A percentile compares a stretch with the other conserved stretches of the same genome.
These are phyloP conservation scores for Hippocampus mohnikei DNA, from an alignment of 2,113 vertebrate genomes.

Conservation along the genomic window DNA sequence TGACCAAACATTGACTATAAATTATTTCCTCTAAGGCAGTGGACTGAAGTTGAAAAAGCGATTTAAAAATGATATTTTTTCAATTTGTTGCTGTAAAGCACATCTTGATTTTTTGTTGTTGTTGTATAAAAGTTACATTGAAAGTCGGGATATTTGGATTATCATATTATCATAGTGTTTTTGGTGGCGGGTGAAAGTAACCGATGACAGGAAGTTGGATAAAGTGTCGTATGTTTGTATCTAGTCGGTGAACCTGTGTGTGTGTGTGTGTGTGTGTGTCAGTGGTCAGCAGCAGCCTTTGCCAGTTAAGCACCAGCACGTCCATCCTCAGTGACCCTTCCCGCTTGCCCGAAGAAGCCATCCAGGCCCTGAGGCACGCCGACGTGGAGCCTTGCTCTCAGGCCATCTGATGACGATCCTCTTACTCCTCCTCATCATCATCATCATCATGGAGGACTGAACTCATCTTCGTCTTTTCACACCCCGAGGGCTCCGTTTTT, in stretches of 20 bases:
- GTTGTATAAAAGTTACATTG: too few relatives aligned
- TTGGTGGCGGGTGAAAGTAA: neutral
- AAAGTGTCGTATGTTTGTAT: neutral
- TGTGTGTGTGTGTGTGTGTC: neutral
- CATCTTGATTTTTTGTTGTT: too few relatives aligned
- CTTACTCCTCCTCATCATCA: neutral
- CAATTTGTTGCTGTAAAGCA: too few relatives aligned
- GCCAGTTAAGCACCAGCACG: slow-evolving; percentile 85
- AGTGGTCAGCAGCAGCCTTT: slow-evolving; percentile 87
- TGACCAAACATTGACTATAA: too few relatives aligned
- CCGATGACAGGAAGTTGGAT: too few relatives aligned
- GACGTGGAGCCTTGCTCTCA: slow-evolving; percentile 61
- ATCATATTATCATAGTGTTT: too few relatives aligned
- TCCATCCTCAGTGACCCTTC: slow-evolving; percentile 84
- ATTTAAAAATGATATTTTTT: too few relatives aligned
- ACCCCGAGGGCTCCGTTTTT: neutral
- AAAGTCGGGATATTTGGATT: too few relatives aligned
- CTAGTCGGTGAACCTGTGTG: neutral
- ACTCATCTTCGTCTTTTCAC: slow-evolving; percentile 17
- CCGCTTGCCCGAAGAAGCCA: slow-evolving; percentile 82
- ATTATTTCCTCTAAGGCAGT: too few relatives aligned
- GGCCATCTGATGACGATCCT: slow-evolving; percentile 4
- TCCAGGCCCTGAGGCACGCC: slow-evolving; percentile 69
- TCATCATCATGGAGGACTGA: neutral
- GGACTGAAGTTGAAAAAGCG: too few relatives aligned